A percentile compares a stretch with the other conserved stretches of the same genome.
Conservation (phyloP, 2,113 vertebrate genomes). For the Strix aluco region DNA sequence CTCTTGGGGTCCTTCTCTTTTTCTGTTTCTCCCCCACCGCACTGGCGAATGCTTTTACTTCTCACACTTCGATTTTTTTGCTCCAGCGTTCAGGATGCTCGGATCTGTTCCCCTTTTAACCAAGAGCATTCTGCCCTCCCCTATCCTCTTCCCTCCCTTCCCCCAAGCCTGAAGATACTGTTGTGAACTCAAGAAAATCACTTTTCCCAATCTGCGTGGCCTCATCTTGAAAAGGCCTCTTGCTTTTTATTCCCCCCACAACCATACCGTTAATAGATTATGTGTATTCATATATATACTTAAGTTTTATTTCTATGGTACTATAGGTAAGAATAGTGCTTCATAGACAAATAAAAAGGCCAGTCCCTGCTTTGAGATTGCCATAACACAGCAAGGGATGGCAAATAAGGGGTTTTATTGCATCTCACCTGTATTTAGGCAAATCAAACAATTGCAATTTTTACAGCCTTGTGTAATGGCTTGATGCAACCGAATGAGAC, state of each 20-base stretch:
- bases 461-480: constrained; percentile 48
- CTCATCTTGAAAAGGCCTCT: neutral
- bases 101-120: neutral
- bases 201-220: neutral
- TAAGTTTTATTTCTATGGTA: constrained; percentile 9
- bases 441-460: constrained; percentile 65
- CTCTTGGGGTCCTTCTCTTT: constrained; percentile 52
- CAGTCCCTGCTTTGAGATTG: constrained; percentile 18
- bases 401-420: constrained; percentile 52
- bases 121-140: accelerated
- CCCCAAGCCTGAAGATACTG: neutral
- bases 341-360: constrained; percentile 42
- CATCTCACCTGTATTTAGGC: constrained; percentile 65
- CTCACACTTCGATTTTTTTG: constrained; percentile 36
- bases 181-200: neutral
- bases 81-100: accelerated
- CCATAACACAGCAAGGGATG: constrained; percentile 50
- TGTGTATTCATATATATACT: neutral
- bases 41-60: neutral
- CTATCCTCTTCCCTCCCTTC: neutral
- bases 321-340: neutral
- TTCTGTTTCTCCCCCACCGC: neutral
- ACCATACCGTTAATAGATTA: neutral
- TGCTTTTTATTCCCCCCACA: neutral
- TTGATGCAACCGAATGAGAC: constrained; percentile 23